Evolutionary conservation across 1,140 invertebrate species (phyloP).

Genomic region (Hylaeus volcanicus): DNA sequence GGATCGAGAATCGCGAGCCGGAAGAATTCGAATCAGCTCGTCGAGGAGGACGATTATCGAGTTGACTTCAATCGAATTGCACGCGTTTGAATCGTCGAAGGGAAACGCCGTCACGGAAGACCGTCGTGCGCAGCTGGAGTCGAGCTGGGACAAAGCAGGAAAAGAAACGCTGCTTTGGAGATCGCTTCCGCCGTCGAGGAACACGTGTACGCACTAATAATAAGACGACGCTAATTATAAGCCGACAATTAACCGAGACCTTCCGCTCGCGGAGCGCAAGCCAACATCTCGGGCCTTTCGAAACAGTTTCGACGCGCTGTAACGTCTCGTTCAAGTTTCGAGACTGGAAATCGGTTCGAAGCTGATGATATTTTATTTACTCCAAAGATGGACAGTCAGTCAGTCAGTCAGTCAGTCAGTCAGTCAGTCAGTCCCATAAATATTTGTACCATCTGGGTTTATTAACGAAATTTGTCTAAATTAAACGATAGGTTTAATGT

Average conservation of each 20-base stretch:
- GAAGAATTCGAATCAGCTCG: constrained; percentile 42
- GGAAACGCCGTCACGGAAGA: constrained; percentile 60
- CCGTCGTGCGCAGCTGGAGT: not conserved
- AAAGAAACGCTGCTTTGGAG: constrained; percentile 12
- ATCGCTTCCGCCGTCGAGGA: constrained; percentile 8
- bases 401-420: too few species aligned
- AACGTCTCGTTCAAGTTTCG: too few species aligned
- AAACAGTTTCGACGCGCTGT: not conserved
- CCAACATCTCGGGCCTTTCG: not conserved
- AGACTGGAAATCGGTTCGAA: not conserved
- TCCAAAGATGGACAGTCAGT: too few species aligned
- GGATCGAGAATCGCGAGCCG: constrained; percentile 28
- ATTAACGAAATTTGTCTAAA: too few species aligned
- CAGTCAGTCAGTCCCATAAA: too few species aligned
- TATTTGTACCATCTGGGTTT: too few species aligned
- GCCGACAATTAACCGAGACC: constrained; percentile 42
- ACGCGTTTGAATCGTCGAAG: constrained; percentile 62
- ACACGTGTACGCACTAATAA: constrained; percentile 40
- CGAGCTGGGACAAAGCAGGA: not conserved
- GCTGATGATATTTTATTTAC: too few species aligned
- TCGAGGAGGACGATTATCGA: constrained; percentile 61
- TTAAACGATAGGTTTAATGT: too few species aligned
- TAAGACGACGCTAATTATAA: constrained; percentile 34
- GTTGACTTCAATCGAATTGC: constrained; percentile 64
- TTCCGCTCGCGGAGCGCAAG: not conserved